Conservation (phyloP, 2,888 invertebrate genomes). For the Tetrapedia diversipes region DNA sequence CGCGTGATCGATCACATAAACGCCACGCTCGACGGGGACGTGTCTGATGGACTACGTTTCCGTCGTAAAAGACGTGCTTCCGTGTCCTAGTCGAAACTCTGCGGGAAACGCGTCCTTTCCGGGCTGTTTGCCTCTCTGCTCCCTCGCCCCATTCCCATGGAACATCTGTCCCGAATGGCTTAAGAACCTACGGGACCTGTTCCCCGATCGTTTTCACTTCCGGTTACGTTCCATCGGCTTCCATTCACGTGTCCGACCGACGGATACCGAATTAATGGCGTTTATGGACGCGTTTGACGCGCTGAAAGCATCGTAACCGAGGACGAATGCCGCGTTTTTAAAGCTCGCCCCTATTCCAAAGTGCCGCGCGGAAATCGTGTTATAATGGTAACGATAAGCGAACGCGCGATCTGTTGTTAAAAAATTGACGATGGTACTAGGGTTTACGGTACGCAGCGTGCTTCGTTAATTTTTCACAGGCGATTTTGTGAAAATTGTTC, state of each 20-base stretch:
- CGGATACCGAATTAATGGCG: background rate
- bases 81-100: slow-evolving; percentile 17
- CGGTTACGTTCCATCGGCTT: background rate
- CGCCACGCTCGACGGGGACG: background rate
- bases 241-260: background rate
- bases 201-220: background rate
- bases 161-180: slow-evolving; percentile 33
- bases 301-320: background rate
- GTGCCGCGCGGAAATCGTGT: background rate
- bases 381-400: background rate
- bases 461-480: no score
- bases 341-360: no score
- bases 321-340: no score
- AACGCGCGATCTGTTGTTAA: background rate
- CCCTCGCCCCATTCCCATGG: slow-evolving; percentile 23
- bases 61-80: slow-evolving; percentile 30
- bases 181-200: slow-evolving; percentile 8
- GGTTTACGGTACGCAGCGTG: no score
- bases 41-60: background rate
- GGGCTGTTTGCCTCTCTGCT: slow-evolving; percentile 17
- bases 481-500: no score
- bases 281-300: background rate
- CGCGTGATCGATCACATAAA: slow-evolving; percentile 33
- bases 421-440: background rate
- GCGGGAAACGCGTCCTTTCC: slow-evolving; percentile 17